phyloP scores from a whole-genome alignment of 1,140 invertebrate species.

The Eriocheir sinensis region DNA sequence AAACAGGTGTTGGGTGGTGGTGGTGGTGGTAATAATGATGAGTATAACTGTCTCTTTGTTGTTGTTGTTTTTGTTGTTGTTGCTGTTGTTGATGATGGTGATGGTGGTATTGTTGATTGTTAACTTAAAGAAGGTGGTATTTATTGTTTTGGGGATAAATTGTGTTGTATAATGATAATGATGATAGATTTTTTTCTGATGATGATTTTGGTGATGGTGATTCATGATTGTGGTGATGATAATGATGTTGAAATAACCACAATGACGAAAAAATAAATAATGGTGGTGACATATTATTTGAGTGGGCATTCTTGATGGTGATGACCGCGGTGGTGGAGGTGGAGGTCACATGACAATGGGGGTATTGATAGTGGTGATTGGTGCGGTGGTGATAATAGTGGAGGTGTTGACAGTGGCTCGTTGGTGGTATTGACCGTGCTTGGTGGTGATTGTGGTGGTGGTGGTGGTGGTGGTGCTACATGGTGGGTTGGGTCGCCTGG shows the following conservation, averaged over 20 bases:
- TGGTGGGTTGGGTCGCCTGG: neutral
- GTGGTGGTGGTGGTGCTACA: neutral
- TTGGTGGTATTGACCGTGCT: neutral
- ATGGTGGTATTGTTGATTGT: no score
- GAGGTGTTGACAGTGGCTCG: neutral
- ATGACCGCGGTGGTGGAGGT: neutral
- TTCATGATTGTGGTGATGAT: neutral
- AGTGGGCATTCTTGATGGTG: neutral
- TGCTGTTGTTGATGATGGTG: no score
- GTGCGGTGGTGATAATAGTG: neutral
- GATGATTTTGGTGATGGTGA: neutral
- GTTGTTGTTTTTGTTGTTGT: no score
- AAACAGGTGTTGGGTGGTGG: no score
- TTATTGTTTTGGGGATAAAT: no score
- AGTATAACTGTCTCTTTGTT: no score
- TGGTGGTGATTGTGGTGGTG: neutral
- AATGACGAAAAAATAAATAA: no score
- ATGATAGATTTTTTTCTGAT: no score
- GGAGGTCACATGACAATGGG: neutral
- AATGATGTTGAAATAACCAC: no score
- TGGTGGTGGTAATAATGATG: no score
- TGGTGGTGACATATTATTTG: neutral
- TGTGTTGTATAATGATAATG: neutral
- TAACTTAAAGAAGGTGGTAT: no score
- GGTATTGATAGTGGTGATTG: neutral